Evolutionary conservation across 2,888 invertebrate species (phyloP), one percentile per base, ranked within the genome.

Genomic region (Drosophila birchii): DNA sequence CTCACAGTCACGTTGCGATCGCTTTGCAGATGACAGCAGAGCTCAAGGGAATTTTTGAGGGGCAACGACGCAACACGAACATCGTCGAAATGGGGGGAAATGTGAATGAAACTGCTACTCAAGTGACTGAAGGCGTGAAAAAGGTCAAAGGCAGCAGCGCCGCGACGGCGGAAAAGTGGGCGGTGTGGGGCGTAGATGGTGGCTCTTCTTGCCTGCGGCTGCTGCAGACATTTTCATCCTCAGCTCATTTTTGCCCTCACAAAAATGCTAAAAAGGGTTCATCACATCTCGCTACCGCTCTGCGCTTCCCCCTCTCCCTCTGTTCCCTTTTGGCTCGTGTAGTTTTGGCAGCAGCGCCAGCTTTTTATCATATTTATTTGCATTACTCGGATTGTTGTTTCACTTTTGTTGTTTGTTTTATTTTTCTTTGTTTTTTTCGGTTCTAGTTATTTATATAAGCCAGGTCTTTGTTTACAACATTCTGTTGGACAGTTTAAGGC

Each of bases 111-210:
- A 75, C 75, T 80, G 86, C 81, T 83, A 76, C 84, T 83, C 86
- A 80, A 83, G 76, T 79, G 75, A 70, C 85, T 75, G 77, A 83
- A 83, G 88, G 88, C 86, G 86, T 88, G 88, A 85, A 88, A 85
- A 85, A 85, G 86, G 85, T 85, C 85, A 85, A 83, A 83, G 86
- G 81, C 86, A 78, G 76, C 74, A 36, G 70, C 18, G 36, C 32
- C 47, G 58, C 34, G 43, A 36, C 16, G 49, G 38, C 55, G 54
- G 39, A 53, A 55, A 58, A 43, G 14, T 44, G 69, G 57, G n/a
- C 18, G 38, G 44, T 12, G 5, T n/a, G 34, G 12, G 26, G 1
- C 9, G 26, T 11, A 14, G 41, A 12, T 32, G 47, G 49, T 47
- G 66, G 51, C 29, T 55, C 23, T 49, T 47, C 58, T 61, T 38